Evolutionary conservation across 2,888 invertebrate species (phyloP), one percentile per base, ranked within the genome.

Genomic region (Fabriciana adippe): DNA sequence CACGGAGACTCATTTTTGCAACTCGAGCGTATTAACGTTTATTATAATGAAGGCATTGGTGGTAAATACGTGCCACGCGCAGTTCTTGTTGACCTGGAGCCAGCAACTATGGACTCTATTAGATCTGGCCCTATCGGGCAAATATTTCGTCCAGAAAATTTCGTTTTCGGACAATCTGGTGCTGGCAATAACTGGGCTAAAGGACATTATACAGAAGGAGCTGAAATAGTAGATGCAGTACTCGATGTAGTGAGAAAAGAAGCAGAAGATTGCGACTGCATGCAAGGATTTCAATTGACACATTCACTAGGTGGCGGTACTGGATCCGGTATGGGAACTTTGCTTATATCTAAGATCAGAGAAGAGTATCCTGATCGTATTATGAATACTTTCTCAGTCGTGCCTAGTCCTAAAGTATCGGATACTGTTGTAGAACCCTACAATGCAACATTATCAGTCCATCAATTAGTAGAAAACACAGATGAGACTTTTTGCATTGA

Each of bases 171-270:
- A 8, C 88, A 90, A 66, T 85, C 84, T 56, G 81, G 92, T 26
- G 93, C 89, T 53, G 89, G 26, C 26, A 26, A 26, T 26, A 26
- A 26, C 26, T 26, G 26, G 26, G 26, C 26, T 26, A 26, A 26
- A 71, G 93, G 98, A n/a, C 97, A 98, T 81, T 98, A 98, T 89
- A 98, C 98, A 21, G 98, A 98, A 89, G 98, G 98, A n/a, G 97
- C 94, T 66, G 98, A 96, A 89, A 94, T 95, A 79, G 96, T 95
- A 62, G 98, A 97, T 87, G 95, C 97, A 18, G 95, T 95, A 0
- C 87, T 97, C 61, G 97, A 97, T 80, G 97, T 97, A 0, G 94
- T 97, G 35, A 93, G 97, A 67, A 95, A 96, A 82, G 97, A 97
- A 87, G 96, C 96, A 60, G 97, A 98, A 89, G 94, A 97, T 87